Evolutionary conservation across 1,140 invertebrate species (phyloP), one percentile per base, ranked within the genome.

Genomic region (Meloidogyne chitwoodi): DNA sequence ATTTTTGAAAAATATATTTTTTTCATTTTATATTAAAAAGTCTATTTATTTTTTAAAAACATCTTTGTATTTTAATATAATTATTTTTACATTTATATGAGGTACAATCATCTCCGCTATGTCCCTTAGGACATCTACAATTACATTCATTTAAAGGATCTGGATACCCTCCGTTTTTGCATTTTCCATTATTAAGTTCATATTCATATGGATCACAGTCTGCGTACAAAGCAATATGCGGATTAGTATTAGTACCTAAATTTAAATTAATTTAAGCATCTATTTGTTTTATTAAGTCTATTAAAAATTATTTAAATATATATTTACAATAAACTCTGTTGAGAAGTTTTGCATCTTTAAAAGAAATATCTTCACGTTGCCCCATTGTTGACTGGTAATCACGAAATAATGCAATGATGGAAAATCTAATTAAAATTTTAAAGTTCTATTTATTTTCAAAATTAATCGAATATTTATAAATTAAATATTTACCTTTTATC

Each of bases 251-350:
- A 0, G 48, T 56, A n/a, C 48, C 48, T 56, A 22, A 19, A n/a
- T 1, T 19, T 41, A 26, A 48, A 29, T 44, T n/a, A 68, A 67
- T 67, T 24, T 67, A 34, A 24, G n/a, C 10, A 67, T 67, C 0
- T 26, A n/a, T n/a, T n/a, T n/a, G n/a, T n/a, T n/a, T n/a, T n/a
- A n/a, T n/a, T n/a, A n/a, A n/a, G n/a, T n/a, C n/a, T n/a, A n/a
- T n/a, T n/a, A n/a, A n/a, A 38, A 38, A 19, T 38, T 34, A 31
- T 12, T 34, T 0, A 14, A 11, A 2, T 14, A 26, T 10, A 14
- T 16, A 69, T 69, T 41, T 38, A 61, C 68, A 70, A 44, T 70
- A 70, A 44, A 70, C 38, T 70, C 31, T 19, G 38, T 70, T 70
- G 1, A 70, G 26, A 16, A 70, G 14, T 44, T 44, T 61, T 29